These are phyloP conservation scores for Cynoglossus semilaevis DNA, from an alignment of 2,113 vertebrate species.

Conservation along the genomic window DNA sequence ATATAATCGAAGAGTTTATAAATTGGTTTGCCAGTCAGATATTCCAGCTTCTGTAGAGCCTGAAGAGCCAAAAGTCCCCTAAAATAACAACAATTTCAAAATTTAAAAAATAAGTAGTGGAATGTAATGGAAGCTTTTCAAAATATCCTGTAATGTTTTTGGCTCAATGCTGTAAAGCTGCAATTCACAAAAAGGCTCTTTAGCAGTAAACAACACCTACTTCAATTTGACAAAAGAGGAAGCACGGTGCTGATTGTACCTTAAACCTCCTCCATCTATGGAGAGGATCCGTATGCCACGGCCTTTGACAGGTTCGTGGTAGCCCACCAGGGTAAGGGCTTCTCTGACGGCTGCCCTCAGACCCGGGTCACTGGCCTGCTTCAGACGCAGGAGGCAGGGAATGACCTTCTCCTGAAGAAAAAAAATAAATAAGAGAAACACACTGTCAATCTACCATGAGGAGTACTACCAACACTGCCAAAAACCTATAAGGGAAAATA, in stretches of 20 bases:
- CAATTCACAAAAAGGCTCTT: not conserved
- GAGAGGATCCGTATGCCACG: slow-evolving; percentile 87
- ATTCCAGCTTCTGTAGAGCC: slow-evolving; percentile 87
- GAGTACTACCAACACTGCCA: not conserved
- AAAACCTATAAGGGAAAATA: too few species aligned
- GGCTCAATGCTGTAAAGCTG: slow-evolving; percentile 3
- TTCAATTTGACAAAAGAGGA: not conserved
- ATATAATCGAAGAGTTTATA: slow-evolving; percentile 97
- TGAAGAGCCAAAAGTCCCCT: slow-evolving; percentile 95
- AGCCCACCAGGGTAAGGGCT: slow-evolving; percentile 87
- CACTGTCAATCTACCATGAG: not conserved
- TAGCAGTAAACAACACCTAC: not conserved
- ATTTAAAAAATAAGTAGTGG: not conserved
- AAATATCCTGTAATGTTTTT: not conserved
- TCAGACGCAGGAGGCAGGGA: slow-evolving; percentile 85
- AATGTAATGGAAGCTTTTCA: not conserved
- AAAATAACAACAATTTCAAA: not conserved
- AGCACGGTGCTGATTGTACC: slow-evolving; percentile 36
- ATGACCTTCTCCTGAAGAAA: slow-evolving; percentile 84
- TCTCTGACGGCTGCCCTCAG: slow-evolving; percentile 89
- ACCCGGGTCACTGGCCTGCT: slow-evolving; percentile 83
- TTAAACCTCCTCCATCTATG: slow-evolving; percentile 91
- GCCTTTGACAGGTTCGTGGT: slow-evolving; percentile 87
- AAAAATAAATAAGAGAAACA: slow-evolving; percentile 8
- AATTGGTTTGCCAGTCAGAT: slow-evolving; percentile 89